Evolutionary conservation across 1,140 invertebrate species (phyloP), one percentile per base, ranked within the genome.

Genomic region (Dendroctonus ponderosae): DNA sequence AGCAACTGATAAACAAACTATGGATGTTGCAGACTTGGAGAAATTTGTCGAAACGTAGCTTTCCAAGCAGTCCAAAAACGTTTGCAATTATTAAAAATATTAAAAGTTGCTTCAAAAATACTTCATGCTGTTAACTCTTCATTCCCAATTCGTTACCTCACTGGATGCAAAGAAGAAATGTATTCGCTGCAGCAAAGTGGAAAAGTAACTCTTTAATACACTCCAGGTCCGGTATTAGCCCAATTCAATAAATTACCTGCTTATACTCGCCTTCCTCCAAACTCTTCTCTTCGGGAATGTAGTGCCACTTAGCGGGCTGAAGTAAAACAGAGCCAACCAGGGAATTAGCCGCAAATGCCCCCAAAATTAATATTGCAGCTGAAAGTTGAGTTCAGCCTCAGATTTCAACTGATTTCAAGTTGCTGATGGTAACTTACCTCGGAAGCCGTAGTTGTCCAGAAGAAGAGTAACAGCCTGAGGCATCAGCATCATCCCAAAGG

Each of bases 401-500:
- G 11, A 8, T 44, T 14, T 44, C 7, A 11, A 46, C 6, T 12
- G 37, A 50, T 52, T 15, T 12, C n/a, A 51, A 50, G 51, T 52
- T n/a, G 12, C n/a, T 42, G 12, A 7, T 7, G n/a, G 42, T 15
- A 15, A 38, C 6, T 67, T 60, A 67, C 65, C 65, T 54, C 83
- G 76, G 74, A 89, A 89, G 50, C 82, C 83, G 66, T 81, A 88
- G 8, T 79, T 81, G 51, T 83, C 83, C 39, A 88, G 77, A 14
- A 88, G 75, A 0, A 87, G 70, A 44, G 83, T 80, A 39, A 89
- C 85, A 62, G 87, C 81, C 72, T 90, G 88, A 11, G 89, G 89
- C 83, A 91, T 87, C 6, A 89, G 78, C 82, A 91, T 86, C 79
- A 90, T 85, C 1, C 88, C 89, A 57, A 90, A 80, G 3, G 87